Evolutionary conservation across 1,140 invertebrate genomes (phyloP), one percentile per base, ranked within the genome.

Genomic region (Tetragnatha versicolor): DNA sequence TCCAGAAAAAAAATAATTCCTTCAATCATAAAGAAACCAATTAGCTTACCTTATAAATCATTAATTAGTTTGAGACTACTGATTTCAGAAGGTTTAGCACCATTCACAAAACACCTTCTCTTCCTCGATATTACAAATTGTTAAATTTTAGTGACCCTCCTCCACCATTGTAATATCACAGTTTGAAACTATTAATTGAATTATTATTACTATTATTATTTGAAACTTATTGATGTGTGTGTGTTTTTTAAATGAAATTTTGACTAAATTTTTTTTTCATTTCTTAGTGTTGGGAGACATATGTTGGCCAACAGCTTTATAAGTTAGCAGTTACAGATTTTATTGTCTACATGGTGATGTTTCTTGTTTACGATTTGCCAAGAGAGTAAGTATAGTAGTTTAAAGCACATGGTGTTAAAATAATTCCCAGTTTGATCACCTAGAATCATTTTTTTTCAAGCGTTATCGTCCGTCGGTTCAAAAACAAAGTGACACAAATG

Each of bases 221-320:
- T n/a, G n/a, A n/a, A n/a, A n/a, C n/a, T n/a, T n/a, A n/a, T n/a
- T n/a, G n/a, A n/a, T n/a, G n/a, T n/a, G n/a, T n/a, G n/a, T n/a
- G n/a, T n/a, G n/a, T n/a, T 35, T 3, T 12, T 63, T 27, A 12
- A 63, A 14, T 63, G 14, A 35, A 29, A 31, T 2, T 63, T 0
- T 63, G 35, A 7, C 22, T 61, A 0, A 17, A 35, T 17, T 33
- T 31, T n/a, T 66, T 10, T 25, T 42, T 39, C 27, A 3, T 81
- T 82, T 83, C 85, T 88, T 37, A 93, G 91, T 81, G 94, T 83
- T 96, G 94, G 94, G 95, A 96, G 85, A 94, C 93, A 0, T 95
- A 93, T 82, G 91, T 95, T 0, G 95, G 94, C 0, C 92, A 95
- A 83, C 93, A 96, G 82, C 88, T 96, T 63, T 94, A 94, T 82